Base-by-base conservation (phyloP, 2,888 invertebrate genomes). In the Drosophila colorata region DNA sequence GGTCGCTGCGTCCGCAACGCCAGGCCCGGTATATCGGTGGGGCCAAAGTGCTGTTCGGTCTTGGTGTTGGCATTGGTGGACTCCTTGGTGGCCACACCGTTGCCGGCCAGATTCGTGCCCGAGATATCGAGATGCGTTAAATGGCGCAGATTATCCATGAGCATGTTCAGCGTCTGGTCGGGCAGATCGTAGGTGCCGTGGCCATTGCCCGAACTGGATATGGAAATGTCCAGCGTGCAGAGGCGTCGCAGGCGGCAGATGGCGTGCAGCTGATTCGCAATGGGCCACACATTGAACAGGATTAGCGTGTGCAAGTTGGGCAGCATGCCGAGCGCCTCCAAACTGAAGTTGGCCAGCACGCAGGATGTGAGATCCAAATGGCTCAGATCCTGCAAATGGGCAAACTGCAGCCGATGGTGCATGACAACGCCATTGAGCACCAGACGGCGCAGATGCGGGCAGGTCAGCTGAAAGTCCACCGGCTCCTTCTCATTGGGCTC, bases 41-140 rank as follows among this genome's bases (percentile, higher is more conserved):
- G 82, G n/a, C 81, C 79, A 51, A 84, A 85, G 23, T 71, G 33
- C 25, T 87, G 84, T 46, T 80, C 77, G 43, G 67, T 74, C 60
- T 82, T 83, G 16, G 69, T 77, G 51, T 91, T 91, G 44, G 74
- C 61, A 67, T 78, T 87, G 18, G 86, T 89, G 4, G 90, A 89
- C 59, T 93, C 92, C 64, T 93, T 93, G 69, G 93, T 93, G 90
- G 95, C 95, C 25, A 96, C 95, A 47, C 97, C 97, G 56, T 95
- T 95, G 13, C 98, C 98, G 40, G 98, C 98, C 74, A 99, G 93
- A 93, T 99, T 98, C 16, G 99, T 99, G 13, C 98, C 98, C 4
- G 98, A 98, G 90, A 99, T 98, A 92, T 99, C 99, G 81, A 99
- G 93, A 23, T 97, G 97, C 41, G 94, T 94, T 65, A 99, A 93